phyloP scores from a whole-genome alignment of 2,888 invertebrate species.

The Agrochola lota region DNA sequence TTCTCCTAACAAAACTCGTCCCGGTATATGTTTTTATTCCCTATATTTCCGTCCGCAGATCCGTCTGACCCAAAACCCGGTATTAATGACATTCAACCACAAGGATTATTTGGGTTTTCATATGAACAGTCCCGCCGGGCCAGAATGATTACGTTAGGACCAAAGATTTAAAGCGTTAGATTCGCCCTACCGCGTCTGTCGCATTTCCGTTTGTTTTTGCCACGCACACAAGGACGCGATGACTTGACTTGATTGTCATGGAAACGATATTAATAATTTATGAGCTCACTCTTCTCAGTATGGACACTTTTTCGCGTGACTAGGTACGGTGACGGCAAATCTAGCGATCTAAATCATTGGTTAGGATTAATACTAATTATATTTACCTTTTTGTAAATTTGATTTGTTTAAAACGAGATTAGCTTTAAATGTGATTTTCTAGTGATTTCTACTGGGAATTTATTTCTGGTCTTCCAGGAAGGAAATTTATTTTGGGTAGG shows the following conservation, averaged over 20 bases:
- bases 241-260: too few species aligned
- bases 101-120: conserved; percentile 30
- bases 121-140: conserved; percentile 13
- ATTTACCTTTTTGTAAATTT: conserved; percentile 49
- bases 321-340: background rate
- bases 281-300: too few species aligned
- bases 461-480: conserved; percentile 3
- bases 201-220: background rate
- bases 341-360: background rate
- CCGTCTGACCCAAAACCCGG: conserved; percentile 15
- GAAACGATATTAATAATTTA: too few species aligned
- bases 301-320: background rate
- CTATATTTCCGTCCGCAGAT: conserved; percentile 10
- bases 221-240: background rate
- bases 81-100: conserved; percentile 40
- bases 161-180: background rate
- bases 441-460: background rate
- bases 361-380: conserved; percentile 30
- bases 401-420: conserved; percentile 41
- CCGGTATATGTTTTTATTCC: background rate
- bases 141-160: conserved; percentile 32
- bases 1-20: background rate
- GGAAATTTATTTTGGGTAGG: background rate
- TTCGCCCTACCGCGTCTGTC: background rate
- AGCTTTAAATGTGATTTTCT: conserved; percentile 29